phyloP scores from a whole-genome alignment of 1,140 invertebrate genomes.

The Drosophila tristis region DNA sequence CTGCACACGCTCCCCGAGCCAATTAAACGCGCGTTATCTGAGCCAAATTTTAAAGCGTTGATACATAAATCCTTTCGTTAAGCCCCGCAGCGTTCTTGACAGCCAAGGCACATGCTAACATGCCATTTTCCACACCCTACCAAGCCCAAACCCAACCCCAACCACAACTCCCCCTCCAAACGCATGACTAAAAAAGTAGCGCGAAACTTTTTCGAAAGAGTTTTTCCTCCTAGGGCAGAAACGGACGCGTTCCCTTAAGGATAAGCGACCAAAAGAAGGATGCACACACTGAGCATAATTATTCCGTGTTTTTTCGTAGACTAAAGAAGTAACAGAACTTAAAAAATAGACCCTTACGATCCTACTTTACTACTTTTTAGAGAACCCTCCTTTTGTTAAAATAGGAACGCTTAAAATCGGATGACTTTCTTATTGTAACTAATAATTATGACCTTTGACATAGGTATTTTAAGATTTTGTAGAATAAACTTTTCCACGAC shows the following conservation, averaged over 20 bases:
- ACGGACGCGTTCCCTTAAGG: conserved; percentile 64
- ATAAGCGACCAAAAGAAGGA: conserved; percentile 62
- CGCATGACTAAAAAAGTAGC: conserved; percentile 53
- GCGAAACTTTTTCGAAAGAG: conserved; percentile 80
- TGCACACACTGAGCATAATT: conserved; percentile 28
- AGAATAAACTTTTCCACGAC: too few species aligned
- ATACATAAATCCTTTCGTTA: conserved; percentile 84
- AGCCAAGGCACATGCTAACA: conserved; percentile 83
- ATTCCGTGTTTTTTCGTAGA: not conserved
- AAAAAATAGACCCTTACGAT: too few species aligned
- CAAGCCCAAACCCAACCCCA: conserved; percentile 7
- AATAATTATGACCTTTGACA: too few species aligned
- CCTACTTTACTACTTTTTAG: too few species aligned
- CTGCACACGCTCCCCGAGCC: conserved; percentile 68
- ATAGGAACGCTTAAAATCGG: too few species aligned
- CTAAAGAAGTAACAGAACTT: too few species aligned
- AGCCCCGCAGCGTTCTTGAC: conserved; percentile 82
- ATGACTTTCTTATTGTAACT: too few species aligned
- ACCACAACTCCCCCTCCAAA: not conserved
- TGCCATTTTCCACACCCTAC: conserved; percentile 76
- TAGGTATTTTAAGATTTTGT: not conserved
- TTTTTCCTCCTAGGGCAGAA: conserved; percentile 64
- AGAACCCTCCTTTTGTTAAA: too few species aligned
- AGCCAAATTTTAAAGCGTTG: conserved; percentile 84
- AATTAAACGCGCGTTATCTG: conserved; percentile 84